Evolutionary conservation across 2,888 invertebrate genomes (phyloP), one percentile per base, ranked within the genome.

Genomic region (Apeira syringaria): DNA sequence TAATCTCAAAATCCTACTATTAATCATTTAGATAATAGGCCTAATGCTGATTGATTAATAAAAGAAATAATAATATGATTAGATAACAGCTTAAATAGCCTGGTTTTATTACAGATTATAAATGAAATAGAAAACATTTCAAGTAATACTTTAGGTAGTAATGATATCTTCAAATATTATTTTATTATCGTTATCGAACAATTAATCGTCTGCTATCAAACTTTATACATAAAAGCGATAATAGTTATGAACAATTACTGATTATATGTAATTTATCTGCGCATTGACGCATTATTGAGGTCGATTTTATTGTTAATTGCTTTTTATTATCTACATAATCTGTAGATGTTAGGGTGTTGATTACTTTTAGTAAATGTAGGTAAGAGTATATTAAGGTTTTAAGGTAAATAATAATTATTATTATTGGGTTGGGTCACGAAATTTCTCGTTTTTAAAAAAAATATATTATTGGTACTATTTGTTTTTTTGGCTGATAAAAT

Each of bases 271-370:
- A 47, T 67, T 20, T 48, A 64, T 61, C 57, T 31, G 33, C 28
- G 42, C 50, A 60, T 62, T 59, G 55, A 45, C 53, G 60, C 56
- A 57, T 39, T 58, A 64, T 59, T 62, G 49, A 37, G 40, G 50
- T 46, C 31, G 40, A 37, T 39, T 46, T 51, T 51, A 47, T 56
- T 53, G 52, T 56, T 58, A 61, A 59, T 60, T 55, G 61, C 60
- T 61, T 58, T 53, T 62, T 61, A 58, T 47, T 50, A 46, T 48
- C 32, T 39, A 28, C 25, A 18, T 34, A 39, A 38, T 44, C 44
- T 26, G 1, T 18, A 11, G 12, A 26, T 2, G 11, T 30, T 34
- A 11, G 31, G 32, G 32, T 25, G 32, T 29, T 17, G 18, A 24
- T 40, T 22, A 18, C 15, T 20, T 20, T 6, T 5, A 32, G 9